Evolutionary conservation across 35 echinoderm and acorn worm genomes (phyloP), one percentile per base, ranked within the genome.

Genomic region (Ptychodera flava): DNA sequence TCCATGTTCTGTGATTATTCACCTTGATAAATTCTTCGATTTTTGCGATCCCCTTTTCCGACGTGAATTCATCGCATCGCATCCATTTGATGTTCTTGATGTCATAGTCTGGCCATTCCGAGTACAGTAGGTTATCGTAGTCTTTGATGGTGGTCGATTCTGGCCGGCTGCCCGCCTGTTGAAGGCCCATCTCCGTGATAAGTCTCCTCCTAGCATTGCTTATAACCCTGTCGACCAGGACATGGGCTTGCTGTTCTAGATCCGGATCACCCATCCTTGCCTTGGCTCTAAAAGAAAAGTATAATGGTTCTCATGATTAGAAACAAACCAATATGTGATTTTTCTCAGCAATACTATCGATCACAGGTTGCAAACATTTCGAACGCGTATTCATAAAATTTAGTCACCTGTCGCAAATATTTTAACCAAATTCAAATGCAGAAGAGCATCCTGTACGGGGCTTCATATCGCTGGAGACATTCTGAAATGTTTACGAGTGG

Each of bases 11-110:
- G 10, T 32, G 82, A 45, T 89, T 79, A 82, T 85, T 85, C 83
- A 98, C 95, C 85, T 98, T 94, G 2, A 98, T 90, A 98, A 98
- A 98, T 64, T 94, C 95, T 87, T 94, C 82, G 75, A 98, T 94
- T 85, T 98, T 98, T 37, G 89, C 37, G 36, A 80, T 83, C 30
- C 92, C 95, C 32, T 92, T 87, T 12, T 98, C 92, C 2, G 92
- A 30, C 0, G 83, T 98, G 45, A 98, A 98, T 35, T 98, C 92
- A 78, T 90, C 90, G 80, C 93, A 94, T 15, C 77, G 90, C 35
- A 98, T 83, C 95, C 95, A 98, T 30, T 94, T 84, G 82, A 98
- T 94, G 78, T 98, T 83, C 34, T 88, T 88, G 34, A 98, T 88
- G 33, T 88, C 88, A 78, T 94, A 90, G 1, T 98, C 92, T 82